Conservation (phyloP, 2,797 vertebrate species). For the Paedocypris micromegethes region DNA sequence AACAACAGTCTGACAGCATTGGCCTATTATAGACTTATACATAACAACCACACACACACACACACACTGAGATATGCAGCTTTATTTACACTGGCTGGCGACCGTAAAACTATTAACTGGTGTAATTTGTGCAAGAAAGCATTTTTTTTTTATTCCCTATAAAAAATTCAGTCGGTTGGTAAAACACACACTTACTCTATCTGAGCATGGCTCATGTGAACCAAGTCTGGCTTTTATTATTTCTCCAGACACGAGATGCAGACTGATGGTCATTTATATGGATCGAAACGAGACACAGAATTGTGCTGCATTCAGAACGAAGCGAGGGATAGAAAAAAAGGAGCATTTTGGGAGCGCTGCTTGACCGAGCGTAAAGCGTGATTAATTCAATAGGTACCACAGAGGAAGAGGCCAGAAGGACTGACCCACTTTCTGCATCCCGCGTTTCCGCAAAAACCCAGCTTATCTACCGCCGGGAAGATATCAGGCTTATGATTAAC, state of each 20-base stretch:
- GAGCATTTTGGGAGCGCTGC: slow-evolving; percentile 61
- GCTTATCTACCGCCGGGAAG: slow-evolving; percentile 42
- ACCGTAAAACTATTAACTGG: no score
- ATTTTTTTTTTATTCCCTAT: no score
- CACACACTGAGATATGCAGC: no score
- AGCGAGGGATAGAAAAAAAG: slow-evolving; percentile 51
- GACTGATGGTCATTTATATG: slow-evolving; percentile 4
- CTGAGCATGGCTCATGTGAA: no score
- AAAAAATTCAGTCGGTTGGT: no score
- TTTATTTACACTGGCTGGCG: no score
- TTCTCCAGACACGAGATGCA: no score
- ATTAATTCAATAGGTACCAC: slow-evolving; percentile 76
- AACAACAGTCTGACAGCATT: neutral
- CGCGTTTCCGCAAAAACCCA: slow-evolving; percentile 56
- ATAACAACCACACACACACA: no score
- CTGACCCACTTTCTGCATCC: slow-evolving; percentile 77
- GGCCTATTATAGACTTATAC: no score
- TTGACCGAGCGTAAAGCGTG: slow-evolving; percentile 71
- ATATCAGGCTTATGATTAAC: slow-evolving; percentile 40
- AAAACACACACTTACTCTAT: no score
- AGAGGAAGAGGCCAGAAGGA: slow-evolving; percentile 69
- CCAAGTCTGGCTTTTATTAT: no score
- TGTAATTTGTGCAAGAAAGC: no score
- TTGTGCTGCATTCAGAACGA: neutral
- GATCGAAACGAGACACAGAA: neutral